Evolutionary conservation across 2,113 vertebrate genomes (phyloP).

Genomic region (Carassius auratus): DNA sequence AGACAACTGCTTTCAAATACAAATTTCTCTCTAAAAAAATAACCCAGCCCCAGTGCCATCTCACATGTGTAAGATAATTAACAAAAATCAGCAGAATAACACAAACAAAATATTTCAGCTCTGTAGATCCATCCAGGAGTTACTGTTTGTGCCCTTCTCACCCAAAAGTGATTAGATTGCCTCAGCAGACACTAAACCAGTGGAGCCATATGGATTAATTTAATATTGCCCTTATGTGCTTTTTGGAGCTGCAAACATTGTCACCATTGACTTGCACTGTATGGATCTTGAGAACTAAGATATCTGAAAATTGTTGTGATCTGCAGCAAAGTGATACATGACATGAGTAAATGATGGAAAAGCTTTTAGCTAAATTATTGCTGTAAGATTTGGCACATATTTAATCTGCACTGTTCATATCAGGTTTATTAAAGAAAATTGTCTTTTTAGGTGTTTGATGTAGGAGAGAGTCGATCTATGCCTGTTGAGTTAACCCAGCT

Average conservation of each 20-base stretch:
- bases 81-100: not conserved
- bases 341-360: not conserved
- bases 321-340: too few species aligned
- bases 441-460: slow-evolving; percentile 71
- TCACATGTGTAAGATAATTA: too few species aligned
- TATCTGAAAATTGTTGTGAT: not conserved
- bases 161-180: too few species aligned
- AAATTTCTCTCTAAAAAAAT: not conserved
- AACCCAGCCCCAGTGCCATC: not conserved
- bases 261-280: too few species aligned
- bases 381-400: not conserved
- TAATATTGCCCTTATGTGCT: not conserved
- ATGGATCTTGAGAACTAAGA: too few species aligned
- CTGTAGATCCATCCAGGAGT: not conserved
- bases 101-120: not conserved
- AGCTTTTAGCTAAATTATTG: not conserved
- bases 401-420: not conserved
- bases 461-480: slow-evolving; percentile 75
- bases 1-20: slow-evolving; percentile 61
- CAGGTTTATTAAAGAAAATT: not conserved
- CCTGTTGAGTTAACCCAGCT: slow-evolving; percentile 68
- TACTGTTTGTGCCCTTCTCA: too few species aligned
- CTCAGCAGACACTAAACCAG: not conserved
- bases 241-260: too few species aligned
- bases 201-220: not conserved